Evolutionary conservation across 2,888 invertebrate genomes (phyloP), one percentile per base, ranked within the genome.

Genomic region (Muschampia plurimacula): DNA sequence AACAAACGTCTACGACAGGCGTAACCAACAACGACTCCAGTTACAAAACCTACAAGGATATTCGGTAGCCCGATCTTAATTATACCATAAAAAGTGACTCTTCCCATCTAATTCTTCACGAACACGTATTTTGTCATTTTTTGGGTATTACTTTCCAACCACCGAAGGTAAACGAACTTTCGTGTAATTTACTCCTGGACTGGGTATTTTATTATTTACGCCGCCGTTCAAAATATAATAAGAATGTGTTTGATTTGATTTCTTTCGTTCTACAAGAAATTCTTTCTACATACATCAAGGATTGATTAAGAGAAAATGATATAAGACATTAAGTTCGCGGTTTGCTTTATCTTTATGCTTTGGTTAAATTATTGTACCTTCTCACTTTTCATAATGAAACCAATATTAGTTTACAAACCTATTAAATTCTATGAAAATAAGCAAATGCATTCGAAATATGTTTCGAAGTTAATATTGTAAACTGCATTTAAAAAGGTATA

Each of bases 31-130:
- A 74, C 77, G 82, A 79, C 86, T 89, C 83, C 81, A 81, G 84
- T 89, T 86, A 84, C 87, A 78, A 79, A 67, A 73, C 73, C 74
- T 74, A 77, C 79, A 77, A 81, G 80, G 83, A 83, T 79, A 86
- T 87, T 86, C 87, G 85, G 89, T 89, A 88, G 87, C 86, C 80
- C 80, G 83, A 84, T 83, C 82, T 80, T 83, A 83, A 88, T 86
- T 81, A 81, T 77, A 76, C 78, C 75, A 79, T 78, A 79, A 78
- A 82, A 84, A 82, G 64, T 71, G 74, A 79, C 76, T 68, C 79
- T 79, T 77, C 79, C 63, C 81, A 83, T 81, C 83, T 82, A 83
- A 85, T 84, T 85, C 84, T 82, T 79, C 80, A 74, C 77, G 81
- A 81, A 79, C 80, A 36, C 41, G 46, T 67, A 46, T 76, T 74